A percentile compares a stretch with the other conserved stretches of the same genome.
These are phyloP conservation scores for Euzophera pinguis DNA, from an alignment of 2,888 invertebrate species.

Conservation along the genomic window DNA sequence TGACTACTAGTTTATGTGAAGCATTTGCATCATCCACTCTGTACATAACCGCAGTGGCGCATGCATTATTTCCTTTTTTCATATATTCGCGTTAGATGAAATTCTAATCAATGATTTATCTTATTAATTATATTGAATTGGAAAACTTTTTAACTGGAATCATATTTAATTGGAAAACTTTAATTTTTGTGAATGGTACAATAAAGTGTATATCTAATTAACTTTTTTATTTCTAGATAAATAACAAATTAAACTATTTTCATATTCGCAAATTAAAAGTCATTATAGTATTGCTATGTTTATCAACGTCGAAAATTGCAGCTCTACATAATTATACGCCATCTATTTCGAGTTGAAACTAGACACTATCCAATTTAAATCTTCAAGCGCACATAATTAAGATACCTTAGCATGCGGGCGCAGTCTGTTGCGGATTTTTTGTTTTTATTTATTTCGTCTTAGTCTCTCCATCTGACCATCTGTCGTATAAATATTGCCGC, in stretches of 20 bases:
- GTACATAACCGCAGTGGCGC: not conserved
- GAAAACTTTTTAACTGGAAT: too few relatives aligned
- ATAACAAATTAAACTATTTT: too few relatives aligned
- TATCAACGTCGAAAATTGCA: conserved; percentile 34
- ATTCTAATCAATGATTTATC: too few relatives aligned
- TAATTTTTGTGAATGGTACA: too few relatives aligned
- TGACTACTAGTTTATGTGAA: conserved; percentile 12
- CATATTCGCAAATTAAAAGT: too few relatives aligned
- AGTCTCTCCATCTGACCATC: conserved; percentile 49
- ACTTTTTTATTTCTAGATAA: too few relatives aligned
- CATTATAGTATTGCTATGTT: conserved; percentile 20
- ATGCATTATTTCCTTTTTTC: not conserved
- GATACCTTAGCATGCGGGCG: conserved; percentile 36
- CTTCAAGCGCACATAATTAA: conserved; percentile 36
- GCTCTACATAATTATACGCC: conserved; percentile 37
- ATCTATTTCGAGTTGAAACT: conserved; percentile 34
- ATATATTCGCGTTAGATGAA: not conserved
- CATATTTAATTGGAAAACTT: too few relatives aligned
- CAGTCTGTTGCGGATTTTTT: conserved; percentile 34
- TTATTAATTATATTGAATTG: too few relatives aligned
- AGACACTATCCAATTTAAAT: conserved; percentile 42
- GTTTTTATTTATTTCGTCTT: conserved; percentile 37
- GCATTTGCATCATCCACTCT: conserved; percentile 22
- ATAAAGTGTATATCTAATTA: too few relatives aligned
- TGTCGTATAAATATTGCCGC: conserved; percentile 49